These are phyloP conservation scores for Aix galericulata DNA, from an alignment of 2,113 vertebrate genomes.

Conservation along the genomic window DNA sequence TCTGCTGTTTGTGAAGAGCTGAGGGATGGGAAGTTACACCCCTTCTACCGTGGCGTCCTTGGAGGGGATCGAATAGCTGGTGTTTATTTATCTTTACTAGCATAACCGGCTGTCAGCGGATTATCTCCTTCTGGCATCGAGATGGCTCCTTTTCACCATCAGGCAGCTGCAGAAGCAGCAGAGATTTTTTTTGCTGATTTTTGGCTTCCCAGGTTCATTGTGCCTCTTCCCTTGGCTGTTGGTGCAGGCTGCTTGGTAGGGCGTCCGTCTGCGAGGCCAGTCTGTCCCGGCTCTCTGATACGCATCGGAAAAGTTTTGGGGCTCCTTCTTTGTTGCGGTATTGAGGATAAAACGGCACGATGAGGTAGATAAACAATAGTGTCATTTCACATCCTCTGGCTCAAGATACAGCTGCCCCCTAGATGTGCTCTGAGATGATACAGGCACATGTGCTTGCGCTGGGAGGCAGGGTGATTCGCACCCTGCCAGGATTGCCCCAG, in stretches of 20 bases:
- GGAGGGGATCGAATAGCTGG: slow-evolving; percentile 14
- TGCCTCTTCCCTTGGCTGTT: neutral
- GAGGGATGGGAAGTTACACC: neutral
- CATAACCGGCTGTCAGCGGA: slow-evolving; percentile 41
- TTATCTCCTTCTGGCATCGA: slow-evolving; percentile 46
- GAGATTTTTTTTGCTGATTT: neutral
- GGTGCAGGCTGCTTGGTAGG: neutral
- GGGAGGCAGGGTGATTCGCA: neutral
- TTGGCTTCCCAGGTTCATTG: neutral
- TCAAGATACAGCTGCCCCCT: neutral
- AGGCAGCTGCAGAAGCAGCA: slow-evolving; percentile 35
- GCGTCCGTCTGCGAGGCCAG: neutral
- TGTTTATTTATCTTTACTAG: slow-evolving; percentile 56
- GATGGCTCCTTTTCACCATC: slow-evolving; percentile 19
- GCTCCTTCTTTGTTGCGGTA: neutral
- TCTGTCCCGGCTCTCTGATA: neutral
- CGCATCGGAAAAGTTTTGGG: neutral
- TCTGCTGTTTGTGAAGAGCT: neutral
- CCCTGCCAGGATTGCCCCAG: neutral
- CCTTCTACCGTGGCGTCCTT: neutral
- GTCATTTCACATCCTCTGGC: neutral
- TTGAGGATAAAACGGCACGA: neutral
- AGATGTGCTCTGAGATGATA: neutral
- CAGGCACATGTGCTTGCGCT: neutral
- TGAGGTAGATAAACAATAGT: neutral